Base-by-base conservation (phyloP, 2,113 vertebrate genomes). In the Chloropsis cyanopogon region DNA sequence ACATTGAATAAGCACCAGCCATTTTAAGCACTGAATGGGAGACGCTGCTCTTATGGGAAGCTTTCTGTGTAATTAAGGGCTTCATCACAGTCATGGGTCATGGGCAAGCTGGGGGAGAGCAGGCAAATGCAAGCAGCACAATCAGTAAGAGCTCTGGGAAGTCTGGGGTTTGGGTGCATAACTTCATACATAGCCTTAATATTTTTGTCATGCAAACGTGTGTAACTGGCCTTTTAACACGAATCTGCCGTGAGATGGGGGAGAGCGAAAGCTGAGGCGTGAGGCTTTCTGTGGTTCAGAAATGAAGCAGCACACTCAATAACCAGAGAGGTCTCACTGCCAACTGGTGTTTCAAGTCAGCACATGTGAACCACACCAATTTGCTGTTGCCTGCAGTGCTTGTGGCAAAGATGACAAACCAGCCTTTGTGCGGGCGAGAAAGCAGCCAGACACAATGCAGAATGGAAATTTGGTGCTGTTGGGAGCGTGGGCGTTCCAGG, bases 341-440 rank as follows among this genome's bases (percentile, higher is more conserved):
- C 3, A 10, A 1, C 64, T 65, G 37, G 8, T 39, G 68, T 19
- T 90, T 60, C 90, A 88, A 79, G 86, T 79, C 83, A 49, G 95
- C 77, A 72, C 86, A 79, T 2, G 85, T 24, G 44, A 86, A 49
- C 61, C n/a, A 4, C 64, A 1, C 46, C 18, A 12, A 13, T 90
- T 63, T 4, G 22, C 91, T 54, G 59, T 24, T 81, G 90, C 88
- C 83, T 54, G 52, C 76, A 15, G 52, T 39, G 86, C 80, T 96
- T 82, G 81, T 96, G 87, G 88, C 88, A 83, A 53, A 72, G 93
- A 88, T 94, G 93, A 94, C 97, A 96, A 95, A 79, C 52, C 65
- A 76, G 91, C 71, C 82, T 91, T 85, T 90, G 78, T 93, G 69
- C 3, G 22, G 92, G 88, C 1, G 6, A 88, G 66, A 90, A 96